Evolutionary conservation across 2,888 invertebrate genomes (phyloP).

Genomic region (Tetrapedia diversipes): DNA sequence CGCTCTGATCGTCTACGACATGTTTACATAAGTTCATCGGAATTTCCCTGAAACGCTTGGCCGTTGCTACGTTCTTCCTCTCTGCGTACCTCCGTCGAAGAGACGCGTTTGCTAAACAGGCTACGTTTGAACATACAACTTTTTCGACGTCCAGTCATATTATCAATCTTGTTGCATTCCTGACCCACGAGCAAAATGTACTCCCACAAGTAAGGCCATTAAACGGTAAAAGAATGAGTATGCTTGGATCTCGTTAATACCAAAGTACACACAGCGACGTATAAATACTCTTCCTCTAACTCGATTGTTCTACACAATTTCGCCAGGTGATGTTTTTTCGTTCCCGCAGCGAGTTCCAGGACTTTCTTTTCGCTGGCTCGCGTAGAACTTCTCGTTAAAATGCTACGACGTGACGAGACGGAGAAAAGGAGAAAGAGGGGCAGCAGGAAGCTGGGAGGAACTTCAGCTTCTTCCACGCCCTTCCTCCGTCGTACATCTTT

Average conservation of each 20-base stretch:
- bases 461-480: no score
- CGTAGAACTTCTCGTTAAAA: conserved; percentile 60
- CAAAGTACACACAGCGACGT: no score
- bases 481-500: no score
- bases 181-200: no score
- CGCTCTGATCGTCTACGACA: conserved; percentile 53
- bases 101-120: conserved; percentile 5
- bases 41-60: conserved; percentile 38
- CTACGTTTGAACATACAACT: conserved; percentile 36
- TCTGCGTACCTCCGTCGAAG: neutral
- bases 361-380: conserved; percentile 9
- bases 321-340: neutral
- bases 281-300: no score
- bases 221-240: no score
- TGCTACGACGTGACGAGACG: conserved; percentile 3
- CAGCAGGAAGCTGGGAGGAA: conserved; percentile 9
- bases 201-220: no score
- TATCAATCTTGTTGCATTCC: no score
- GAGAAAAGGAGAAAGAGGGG: neutral
- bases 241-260: no score
- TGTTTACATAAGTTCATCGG: conserved; percentile 54
- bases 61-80: neutral
- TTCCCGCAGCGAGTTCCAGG: neutral
- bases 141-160: conserved; percentile 2
- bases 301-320: conserved; percentile 9